Base-by-base conservation (phyloP, 2,888 invertebrate species). In the Plebejus anna region DNA sequence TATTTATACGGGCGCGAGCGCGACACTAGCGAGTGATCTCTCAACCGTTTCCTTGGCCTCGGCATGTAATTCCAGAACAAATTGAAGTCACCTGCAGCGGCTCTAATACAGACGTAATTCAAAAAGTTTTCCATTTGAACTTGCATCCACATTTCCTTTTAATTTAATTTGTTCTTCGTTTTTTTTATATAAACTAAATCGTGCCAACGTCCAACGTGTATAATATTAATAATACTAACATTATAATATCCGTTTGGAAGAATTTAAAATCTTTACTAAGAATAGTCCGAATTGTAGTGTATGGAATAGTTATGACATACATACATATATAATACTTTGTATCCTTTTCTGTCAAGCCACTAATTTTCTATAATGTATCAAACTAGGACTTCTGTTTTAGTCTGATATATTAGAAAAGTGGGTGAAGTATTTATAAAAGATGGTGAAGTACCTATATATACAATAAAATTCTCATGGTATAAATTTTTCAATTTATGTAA, bases 1-100 rank as follows among this genome's bases (percentile, higher is more conserved):
- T 90, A 87, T 90, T 92, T 91, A 89, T 91, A 89, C 90, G 87
- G 86, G 88, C 88, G 78, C 85, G 81, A 22, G 22, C 22, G 22
- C 22, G 22, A 22, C 22, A 22, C 22, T 22, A 22, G 78, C 85
- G 81, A 87, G 88, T 91, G 90, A 91, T 91, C 92, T 86, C 87
- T 77, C 71, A 70, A 77, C 79, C 76, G 86, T 86, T 84, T 83
- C 83, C 84, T 85, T 86, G 84, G 85, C 85, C 86, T 84, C 84
- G 82, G 82, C 82, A 84, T 82, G 85, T 89, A 87, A 87, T 89
- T 86, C 83, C 83, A 81, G 80, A 80, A 83, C 83, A 87, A 87
- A 89, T 88, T 88, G 86, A 84, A 84, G 87, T 84, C 83, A 87
- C 86, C 86, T 87, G 85, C 83, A 84, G 47, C 47, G n/a, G 38